Evolutionary conservation across 2,113 vertebrate genomes (phyloP), one percentile per base, ranked within the genome.

Genomic region (Desmodus rotundus): DNA sequence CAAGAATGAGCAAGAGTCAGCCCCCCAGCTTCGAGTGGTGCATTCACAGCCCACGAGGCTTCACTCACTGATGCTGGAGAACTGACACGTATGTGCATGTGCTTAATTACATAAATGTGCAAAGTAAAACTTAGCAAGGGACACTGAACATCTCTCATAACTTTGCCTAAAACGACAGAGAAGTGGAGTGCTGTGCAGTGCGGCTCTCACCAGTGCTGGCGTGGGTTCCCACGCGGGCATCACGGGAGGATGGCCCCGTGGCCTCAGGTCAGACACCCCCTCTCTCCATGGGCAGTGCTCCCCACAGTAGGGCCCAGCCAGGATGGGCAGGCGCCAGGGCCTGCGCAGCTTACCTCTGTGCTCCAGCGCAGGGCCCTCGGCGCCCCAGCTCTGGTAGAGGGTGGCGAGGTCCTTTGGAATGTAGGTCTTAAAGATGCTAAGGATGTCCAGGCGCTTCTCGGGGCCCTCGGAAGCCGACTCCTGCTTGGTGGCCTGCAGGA

Each of bases 371-470:
- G 99, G 98, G 74, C 98, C 98, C 96, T 98, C 97, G 63, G 99
- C 98, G 45, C 99, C 98, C 98, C 99, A 99, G 98, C 99, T 99
- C 96, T 99, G 99, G 98, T 99, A 99, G 65, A 99, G 98, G 0
- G 99, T 98, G 61, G 99, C 99, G 54, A 99, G 98, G 96, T 99
- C 99, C 97, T 99, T 99, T 97, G 99, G 98, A 98, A 99, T 99
- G 98, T 99, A 99, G 22, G 99, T 99, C 98, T 99, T 99, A 68
- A 99, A 99, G 97, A 99, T 98, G 97, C 98, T 98, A 89, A 99
- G 98, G 97, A 99, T 96, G 91, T 99, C 99, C 91, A 98, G 87
- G 81, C 97, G 98, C 94, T 98, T 99, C 96, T 99, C 99, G 0
- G 97, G 98, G 6, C 97, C 97, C 16, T 99, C 99, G 1, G 98